Evolutionary conservation across 1,140 invertebrate species (phyloP).

Genomic region (Bombus balteatus): DNA sequence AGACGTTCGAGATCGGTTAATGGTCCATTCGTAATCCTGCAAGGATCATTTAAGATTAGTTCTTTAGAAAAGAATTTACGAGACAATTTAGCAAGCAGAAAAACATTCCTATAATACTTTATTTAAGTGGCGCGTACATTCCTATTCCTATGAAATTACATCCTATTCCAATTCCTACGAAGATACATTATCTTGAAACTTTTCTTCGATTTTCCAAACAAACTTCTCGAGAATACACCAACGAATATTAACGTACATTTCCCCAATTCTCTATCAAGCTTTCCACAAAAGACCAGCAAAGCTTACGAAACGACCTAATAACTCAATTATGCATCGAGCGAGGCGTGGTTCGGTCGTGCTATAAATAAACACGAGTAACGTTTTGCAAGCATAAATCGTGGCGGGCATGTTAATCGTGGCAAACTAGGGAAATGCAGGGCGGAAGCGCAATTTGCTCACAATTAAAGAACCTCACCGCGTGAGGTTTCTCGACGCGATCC

Average conservation of each 20-base stretch:
- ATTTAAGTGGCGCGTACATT: too few relatives aligned
- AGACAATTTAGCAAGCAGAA: too few relatives aligned
- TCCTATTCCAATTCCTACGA: too few relatives aligned
- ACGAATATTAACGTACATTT: neutral
- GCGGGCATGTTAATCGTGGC: neutral
- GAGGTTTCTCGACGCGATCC: neutral
- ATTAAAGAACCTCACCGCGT: constrained; percentile 4
- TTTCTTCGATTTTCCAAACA: too few relatives aligned
- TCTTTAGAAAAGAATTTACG: too few relatives aligned
- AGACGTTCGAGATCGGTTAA: too few relatives aligned
- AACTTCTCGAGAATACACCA: too few relatives aligned
- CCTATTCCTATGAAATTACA: too few relatives aligned
- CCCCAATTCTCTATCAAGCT: neutral
- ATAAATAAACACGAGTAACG: constrained; percentile 14
- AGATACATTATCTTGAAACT: too few relatives aligned
- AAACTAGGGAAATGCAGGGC: neutral
- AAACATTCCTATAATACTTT: too few relatives aligned
- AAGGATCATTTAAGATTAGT: too few relatives aligned
- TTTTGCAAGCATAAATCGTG: constrained; percentile 23
- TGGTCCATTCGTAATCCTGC: too few relatives aligned
- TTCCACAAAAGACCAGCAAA: neutral
- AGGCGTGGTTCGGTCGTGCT: constrained; percentile 1
- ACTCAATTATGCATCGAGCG: neutral
- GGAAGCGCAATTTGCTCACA: constrained; percentile 19
- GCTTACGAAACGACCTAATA: neutral